A percentile compares a stretch with the other conserved stretches of the same genome.
These are phyloP conservation scores for Fratercula arctica DNA, from an alignment of 2,797 vertebrate species.

Conservation along the genomic window DNA sequence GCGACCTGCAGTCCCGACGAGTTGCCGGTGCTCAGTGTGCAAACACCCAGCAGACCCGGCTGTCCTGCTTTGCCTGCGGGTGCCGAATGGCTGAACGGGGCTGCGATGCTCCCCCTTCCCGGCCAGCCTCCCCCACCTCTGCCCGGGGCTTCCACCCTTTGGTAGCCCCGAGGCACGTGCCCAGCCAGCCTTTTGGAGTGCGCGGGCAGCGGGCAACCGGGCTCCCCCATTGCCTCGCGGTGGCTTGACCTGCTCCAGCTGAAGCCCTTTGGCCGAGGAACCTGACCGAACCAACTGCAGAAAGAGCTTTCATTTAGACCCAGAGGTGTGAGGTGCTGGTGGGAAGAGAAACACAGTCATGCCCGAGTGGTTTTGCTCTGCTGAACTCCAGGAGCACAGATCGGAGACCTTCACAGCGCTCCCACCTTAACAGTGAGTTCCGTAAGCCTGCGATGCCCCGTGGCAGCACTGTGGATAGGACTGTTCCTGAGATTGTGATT, in stretches of 20 bases:
- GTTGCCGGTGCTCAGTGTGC: background rate
- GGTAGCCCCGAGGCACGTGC: background rate
- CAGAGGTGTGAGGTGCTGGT: background rate
- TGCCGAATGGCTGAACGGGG: background rate
- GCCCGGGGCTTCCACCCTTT: background rate
- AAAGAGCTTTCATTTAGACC: background rate
- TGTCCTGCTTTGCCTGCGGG: background rate
- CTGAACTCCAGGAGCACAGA: background rate
- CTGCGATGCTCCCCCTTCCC: background rate
- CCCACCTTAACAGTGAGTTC: background rate
- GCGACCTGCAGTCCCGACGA: background rate
- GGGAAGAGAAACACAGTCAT: background rate
- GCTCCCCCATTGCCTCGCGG: background rate
- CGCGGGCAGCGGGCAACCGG: rapidly evolving
- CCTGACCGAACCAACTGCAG: background rate
- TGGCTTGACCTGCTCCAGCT: background rate
- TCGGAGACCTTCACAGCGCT: rapidly evolving
- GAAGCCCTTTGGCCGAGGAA: background rate
- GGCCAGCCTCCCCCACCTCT: background rate
- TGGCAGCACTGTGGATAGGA: rapidly evolving
- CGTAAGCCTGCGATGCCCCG: background rate
- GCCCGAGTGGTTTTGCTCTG: background rate
- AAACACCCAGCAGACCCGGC: background rate
- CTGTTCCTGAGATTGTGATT: background rate
- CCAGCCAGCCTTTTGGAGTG: background rate